Conservation (phyloP, 2,888 invertebrate genomes). For the Formica aserva region DNA sequence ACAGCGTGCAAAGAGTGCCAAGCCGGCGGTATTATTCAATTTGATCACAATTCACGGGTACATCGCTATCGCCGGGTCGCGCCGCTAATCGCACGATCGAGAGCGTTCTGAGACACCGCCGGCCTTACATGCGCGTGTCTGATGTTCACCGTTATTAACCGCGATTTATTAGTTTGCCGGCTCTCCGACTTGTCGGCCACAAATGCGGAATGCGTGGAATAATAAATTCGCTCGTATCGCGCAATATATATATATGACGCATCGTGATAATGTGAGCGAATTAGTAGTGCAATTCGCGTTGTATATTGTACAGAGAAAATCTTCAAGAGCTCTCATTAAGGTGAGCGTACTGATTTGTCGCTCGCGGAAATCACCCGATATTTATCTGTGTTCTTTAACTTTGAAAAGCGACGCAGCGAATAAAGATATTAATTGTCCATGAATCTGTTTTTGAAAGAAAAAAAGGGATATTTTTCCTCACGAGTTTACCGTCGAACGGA, state of each 20-base stretch:
- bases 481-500: conserved; percentile 61
- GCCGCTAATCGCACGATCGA: conserved; percentile 46
- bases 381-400: conserved; percentile 38
- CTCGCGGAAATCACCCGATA: conserved; percentile 55
- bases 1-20: not conserved
- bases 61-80: conserved; percentile 29
- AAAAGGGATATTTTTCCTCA: conserved; percentile 57
- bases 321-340: conserved; percentile 10
- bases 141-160: conserved; percentile 50
- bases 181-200: conserved; percentile 18
- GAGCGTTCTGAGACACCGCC: conserved; percentile 42
- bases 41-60: conserved; percentile 43
- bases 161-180: conserved; percentile 47
- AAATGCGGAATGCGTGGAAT: conserved; percentile 29
- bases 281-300: conserved; percentile 13
- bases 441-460: conserved; percentile 28
- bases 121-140: conserved; percentile 28
- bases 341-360: conserved; percentile 15
- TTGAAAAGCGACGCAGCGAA: not conserved
- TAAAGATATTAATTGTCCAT: not conserved
- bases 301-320: conserved; percentile 4
- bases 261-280: conserved; percentile 19
- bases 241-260: conserved; percentile 1
- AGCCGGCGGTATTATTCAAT: conserved; percentile 37
- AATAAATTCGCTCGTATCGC: conserved; percentile 46